Conservation (phyloP, 1,140 invertebrate species). For the Sycobia sp. region DNA sequence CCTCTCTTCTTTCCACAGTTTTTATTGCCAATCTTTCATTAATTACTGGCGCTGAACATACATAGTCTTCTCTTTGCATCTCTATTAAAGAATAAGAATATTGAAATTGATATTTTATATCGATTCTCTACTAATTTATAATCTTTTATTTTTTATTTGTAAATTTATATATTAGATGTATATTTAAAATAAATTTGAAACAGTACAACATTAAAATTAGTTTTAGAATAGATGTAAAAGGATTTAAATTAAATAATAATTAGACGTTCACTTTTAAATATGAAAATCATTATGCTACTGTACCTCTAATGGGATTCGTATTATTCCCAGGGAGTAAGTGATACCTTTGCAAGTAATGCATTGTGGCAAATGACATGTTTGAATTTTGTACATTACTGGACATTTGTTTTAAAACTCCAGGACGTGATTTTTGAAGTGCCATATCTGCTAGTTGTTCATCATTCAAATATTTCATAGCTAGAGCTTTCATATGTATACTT, state of each 20-base stretch:
- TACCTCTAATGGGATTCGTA: conserved; percentile 42
- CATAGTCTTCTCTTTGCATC: conserved; percentile 6
- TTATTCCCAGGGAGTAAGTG: conserved; percentile 62
- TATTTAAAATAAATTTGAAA: too few relatives aligned
- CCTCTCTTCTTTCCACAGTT: conserved; percentile 21
- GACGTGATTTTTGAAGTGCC: conserved; percentile 47
- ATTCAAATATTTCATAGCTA: conserved; percentile 70
- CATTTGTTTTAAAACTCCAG: conserved; percentile 43
- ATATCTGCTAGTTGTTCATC: conserved; percentile 60
- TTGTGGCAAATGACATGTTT: conserved; percentile 70
- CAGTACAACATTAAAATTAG: too few relatives aligned
- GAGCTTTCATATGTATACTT: conserved; percentile 68
- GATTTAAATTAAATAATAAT: too few relatives aligned
- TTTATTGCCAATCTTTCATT: conserved; percentile 27
- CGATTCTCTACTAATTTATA: too few relatives aligned
- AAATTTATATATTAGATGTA: too few relatives aligned
- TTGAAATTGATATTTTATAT: conserved; percentile 6
- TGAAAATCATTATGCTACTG: background rate
- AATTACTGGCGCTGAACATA: conserved; percentile 2
- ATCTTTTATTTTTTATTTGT: too few relatives aligned
- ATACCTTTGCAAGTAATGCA: conserved; percentile 71
- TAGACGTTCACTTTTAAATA: too few relatives aligned
- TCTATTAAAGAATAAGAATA: conserved; percentile 16
- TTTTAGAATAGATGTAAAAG: too few relatives aligned
- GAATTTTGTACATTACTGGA: conserved; percentile 49